Evolutionary conservation across 2,888 invertebrate genomes (phyloP).

Genomic region (Hirudinaria manillensis): DNA sequence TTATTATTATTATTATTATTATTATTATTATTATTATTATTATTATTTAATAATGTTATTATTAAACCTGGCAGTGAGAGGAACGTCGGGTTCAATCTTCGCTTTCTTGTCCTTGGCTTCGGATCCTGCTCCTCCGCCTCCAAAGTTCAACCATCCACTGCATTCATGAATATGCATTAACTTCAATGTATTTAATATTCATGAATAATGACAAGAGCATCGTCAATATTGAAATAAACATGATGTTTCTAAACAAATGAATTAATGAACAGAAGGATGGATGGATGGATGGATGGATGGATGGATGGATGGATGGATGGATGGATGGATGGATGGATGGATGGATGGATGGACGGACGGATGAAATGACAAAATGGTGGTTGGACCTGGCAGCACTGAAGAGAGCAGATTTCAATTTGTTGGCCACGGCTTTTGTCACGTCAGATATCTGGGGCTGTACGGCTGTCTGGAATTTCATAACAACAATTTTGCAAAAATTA

Average conservation of each 20-base stretch:
- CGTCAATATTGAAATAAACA: neutral
- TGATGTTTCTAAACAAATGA: neutral
- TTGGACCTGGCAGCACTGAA: slow-evolving; percentile 55
- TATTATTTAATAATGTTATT: no score
- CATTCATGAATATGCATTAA: slow-evolving; percentile 12
- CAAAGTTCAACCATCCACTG: slow-evolving; percentile 56
- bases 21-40: no score
- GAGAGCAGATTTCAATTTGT: slow-evolving; percentile 63
- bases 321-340: neutral
- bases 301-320: neutral
- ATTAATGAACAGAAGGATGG: neutral
- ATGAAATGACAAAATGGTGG: neutral
- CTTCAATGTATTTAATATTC: neutral
- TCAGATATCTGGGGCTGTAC: slow-evolving; percentile 73
- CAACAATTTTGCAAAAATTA: no score
- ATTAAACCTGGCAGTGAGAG: slow-evolving; percentile 66
- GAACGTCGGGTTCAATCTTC: slow-evolving; percentile 64
- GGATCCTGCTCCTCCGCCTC: slow-evolving; percentile 40
- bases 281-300: neutral
- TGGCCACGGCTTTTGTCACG: slow-evolving; percentile 85
- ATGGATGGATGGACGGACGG: neutral
- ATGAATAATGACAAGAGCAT: neutral
- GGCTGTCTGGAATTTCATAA: neutral
- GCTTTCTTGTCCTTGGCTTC: slow-evolving; percentile 47
- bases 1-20: no score